Base-by-base conservation (phyloP, 2,888 invertebrate genomes). In the Philaethria dido region DNA sequence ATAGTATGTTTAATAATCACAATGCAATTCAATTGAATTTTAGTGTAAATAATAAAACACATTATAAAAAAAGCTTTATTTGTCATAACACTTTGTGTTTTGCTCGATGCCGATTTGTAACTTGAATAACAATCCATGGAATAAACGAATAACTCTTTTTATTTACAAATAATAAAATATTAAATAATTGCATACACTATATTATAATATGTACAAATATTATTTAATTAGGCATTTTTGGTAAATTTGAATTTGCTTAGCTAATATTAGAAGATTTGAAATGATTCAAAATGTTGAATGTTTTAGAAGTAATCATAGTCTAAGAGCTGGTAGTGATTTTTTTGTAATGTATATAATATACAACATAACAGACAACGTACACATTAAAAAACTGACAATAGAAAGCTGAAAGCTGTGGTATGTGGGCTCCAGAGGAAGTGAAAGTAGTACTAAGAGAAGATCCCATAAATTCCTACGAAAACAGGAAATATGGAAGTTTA, bases 41-140 rank as follows among this genome's bases (percentile, higher is more conserved):
- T 33, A 66, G 77, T 33, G 0, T 20, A 50, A 80, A 82, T 73
- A 71, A 77, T 74, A 75, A 64, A 70, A 70, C 64, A 66, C 73
- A 76, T 79, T 69, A 70, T 63, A 83, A 88, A 86, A 86, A 82
- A 90, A 90, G 89, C 90, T 89, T 89, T 90, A 89, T 88, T 91
- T 84, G 82, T 86, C 83, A 80, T 84, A 83, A 88, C 84, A 88
- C 86, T 85, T 86, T 82, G 88, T 87, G 86, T 86, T 67, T n/a
- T 71, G 72, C 71, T 61, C 44, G 65, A 72, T 69, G 66, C 65
- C 72, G 55, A 71, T 52, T 70, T 62, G 36, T 52, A 62, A 69
- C 62, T 69, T 29, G 66, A 57, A 71, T 68, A 74, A 72, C 71
- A 78, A 80, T 79, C 73, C 78, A 75, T 76, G 80, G 22, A 36